These are phyloP conservation scores for Pyrocoelia pectoralis DNA, from an alignment of 2,888 invertebrate genomes.

Conservation along the genomic window DNA sequence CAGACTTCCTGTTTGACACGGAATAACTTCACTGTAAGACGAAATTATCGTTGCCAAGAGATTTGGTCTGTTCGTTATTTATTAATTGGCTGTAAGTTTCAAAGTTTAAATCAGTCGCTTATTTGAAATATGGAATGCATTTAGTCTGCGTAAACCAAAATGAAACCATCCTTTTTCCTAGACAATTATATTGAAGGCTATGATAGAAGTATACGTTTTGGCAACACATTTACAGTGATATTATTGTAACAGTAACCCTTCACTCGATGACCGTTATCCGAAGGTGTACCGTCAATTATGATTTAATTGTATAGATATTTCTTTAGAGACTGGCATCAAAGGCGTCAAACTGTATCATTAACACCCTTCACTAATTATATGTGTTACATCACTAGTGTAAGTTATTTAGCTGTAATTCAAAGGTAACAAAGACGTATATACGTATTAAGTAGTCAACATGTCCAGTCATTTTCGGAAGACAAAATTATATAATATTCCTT, in stretches of 20 bases:
- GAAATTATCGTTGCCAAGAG: no score
- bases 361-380: slow-evolving; percentile 34
- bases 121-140: no score
- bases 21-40: no score
- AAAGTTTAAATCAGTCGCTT: no score
- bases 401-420: slow-evolving; percentile 13
- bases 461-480: not conserved
- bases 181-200: no score
- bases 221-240: not conserved
- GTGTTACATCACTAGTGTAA: not conserved
- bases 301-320: slow-evolving; percentile 20
- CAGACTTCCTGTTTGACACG: no score
- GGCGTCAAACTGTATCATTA: slow-evolving; percentile 33
- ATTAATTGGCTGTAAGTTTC: no score
- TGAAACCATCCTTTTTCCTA: no score
- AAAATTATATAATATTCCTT: slow-evolving; percentile 9
- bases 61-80: no score
- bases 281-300: slow-evolving; percentile 3
- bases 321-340: slow-evolving; percentile 24
- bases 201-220: no score
- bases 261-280: not conserved
- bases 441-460: slow-evolving; percentile 17
- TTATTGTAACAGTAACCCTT: not conserved
- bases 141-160: no score
- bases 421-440: not conserved